Evolutionary conservation across 2,113 vertebrate species (phyloP).

Genomic region (Osmerus eperlanus): DNA sequence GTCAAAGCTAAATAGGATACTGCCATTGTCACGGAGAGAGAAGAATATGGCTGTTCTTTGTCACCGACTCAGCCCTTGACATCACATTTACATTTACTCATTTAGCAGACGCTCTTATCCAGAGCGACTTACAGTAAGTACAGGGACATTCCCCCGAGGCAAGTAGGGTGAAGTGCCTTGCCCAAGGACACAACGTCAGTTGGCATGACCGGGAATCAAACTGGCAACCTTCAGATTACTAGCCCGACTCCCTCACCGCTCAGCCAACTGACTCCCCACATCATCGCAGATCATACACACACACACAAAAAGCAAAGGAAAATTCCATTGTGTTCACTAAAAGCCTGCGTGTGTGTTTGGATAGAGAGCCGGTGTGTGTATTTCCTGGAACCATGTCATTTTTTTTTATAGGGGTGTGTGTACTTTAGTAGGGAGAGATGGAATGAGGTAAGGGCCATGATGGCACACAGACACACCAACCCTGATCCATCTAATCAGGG

Average conservation of each 20-base stretch:
- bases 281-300: background rate
- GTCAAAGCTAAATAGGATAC: background rate
- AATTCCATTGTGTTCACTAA: background rate
- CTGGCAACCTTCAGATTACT: too few species aligned
- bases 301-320: background rate
- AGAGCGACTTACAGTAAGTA: too few species aligned
- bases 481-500: background rate
- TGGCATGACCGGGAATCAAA: too few species aligned
- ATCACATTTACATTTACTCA: too few species aligned
- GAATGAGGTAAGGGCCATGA: too few species aligned
- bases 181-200: too few species aligned
- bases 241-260: too few species aligned
- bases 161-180: too few species aligned
- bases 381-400: background rate
- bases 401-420: background rate
- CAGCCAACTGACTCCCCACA: too few species aligned
- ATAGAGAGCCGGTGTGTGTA: background rate
- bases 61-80: constrained; percentile 1
- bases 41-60: background rate
- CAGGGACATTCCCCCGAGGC: too few species aligned
- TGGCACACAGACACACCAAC: background rate
- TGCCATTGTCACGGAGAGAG: constrained; percentile 1
- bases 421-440: too few species aligned
- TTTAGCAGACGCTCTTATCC: too few species aligned
- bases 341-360: background rate